Evolutionary conservation across 1,140 invertebrate genomes (phyloP).

Genomic region (Calycopis cecrops): DNA sequence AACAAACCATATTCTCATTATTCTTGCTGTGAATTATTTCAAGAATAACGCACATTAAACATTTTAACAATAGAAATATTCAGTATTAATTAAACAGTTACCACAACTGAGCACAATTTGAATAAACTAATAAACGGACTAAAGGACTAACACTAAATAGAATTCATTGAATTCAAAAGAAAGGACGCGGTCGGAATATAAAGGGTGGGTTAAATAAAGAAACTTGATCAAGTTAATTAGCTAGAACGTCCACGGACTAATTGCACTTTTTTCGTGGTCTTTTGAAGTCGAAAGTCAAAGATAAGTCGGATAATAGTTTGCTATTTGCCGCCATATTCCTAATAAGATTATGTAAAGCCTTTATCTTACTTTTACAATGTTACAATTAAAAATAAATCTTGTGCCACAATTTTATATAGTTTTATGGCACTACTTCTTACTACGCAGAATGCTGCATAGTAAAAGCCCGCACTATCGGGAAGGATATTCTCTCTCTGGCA

Average conservation of each 20-base stretch:
- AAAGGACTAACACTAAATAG: conserved; percentile 3
- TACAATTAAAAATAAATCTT: too few species aligned
- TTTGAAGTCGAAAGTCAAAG: conserved; percentile 47
- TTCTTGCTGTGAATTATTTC: too few species aligned
- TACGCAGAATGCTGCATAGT: too few species aligned
- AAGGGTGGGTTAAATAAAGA: conserved; percentile 46
- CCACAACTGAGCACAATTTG: neutral
- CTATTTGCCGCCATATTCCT: neutral
- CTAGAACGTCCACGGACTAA: conserved; percentile 54
- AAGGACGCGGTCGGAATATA: conserved; percentile 36
- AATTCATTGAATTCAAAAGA: conserved; percentile 23
- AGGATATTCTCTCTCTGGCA: too few species aligned
- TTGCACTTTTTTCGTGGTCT: conserved; percentile 51
- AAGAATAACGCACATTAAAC: too few species aligned
- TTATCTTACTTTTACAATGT: too few species aligned
- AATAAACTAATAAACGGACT: neutral
- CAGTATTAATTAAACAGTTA: neutral
- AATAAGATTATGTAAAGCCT: too few species aligned
- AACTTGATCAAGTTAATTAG: conserved; percentile 64
- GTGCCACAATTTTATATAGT: too few species aligned
- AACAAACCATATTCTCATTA: too few species aligned
- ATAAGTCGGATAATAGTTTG: conserved; percentile 25
- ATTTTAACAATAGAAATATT: too few species aligned
- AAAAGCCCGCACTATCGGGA: too few species aligned
- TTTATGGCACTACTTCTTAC: too few species aligned